These are phyloP conservation scores for Apotomis turbidana DNA, from an alignment of 2,888 invertebrate species.

Conservation along the genomic window DNA sequence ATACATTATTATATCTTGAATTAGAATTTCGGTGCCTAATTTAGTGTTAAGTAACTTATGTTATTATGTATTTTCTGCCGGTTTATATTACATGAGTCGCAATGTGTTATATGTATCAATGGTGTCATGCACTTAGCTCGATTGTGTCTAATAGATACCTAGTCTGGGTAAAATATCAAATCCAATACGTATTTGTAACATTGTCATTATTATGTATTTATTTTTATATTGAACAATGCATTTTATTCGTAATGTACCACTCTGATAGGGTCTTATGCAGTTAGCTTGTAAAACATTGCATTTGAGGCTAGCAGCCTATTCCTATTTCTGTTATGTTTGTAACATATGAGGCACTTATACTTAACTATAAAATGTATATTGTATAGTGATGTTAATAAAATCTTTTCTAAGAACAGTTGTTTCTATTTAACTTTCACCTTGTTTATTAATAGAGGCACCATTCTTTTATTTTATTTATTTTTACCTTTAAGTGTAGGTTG, in stretches of 20 bases:
- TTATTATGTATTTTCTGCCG: constrained; percentile 39
- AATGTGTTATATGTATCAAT: neutral
- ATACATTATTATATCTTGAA: constrained; percentile 28
- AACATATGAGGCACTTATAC: constrained; percentile 65
- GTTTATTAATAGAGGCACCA: neutral
- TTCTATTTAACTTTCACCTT: constrained; percentile 2
- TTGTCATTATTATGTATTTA: neutral
- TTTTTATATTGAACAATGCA: constrained; percentile 12
- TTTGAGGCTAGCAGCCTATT: constrained; percentile 33
- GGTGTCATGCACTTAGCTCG: neutral
- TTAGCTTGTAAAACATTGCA: constrained; percentile 16
- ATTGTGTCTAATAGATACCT: constrained; percentile 29
- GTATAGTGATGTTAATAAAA: constrained; percentile 43
- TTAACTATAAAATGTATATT: constrained; percentile 60
- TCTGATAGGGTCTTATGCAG: constrained; percentile 1
- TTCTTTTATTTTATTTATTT: neutral
- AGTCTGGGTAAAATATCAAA: constrained; percentile 22
- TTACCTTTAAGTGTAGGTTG: no score
- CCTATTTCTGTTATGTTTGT: constrained; percentile 47
- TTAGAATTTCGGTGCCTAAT: constrained; percentile 32
- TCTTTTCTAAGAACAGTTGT: constrained; percentile 30
- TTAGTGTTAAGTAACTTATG: constrained; percentile 39
- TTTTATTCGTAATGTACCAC: constrained; percentile 21
- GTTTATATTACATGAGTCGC: constrained; percentile 1
- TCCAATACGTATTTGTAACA: constrained; percentile 1